Conservation (phyloP, 2,888 invertebrate species). For the Ferdinandea cuprea region DNA sequence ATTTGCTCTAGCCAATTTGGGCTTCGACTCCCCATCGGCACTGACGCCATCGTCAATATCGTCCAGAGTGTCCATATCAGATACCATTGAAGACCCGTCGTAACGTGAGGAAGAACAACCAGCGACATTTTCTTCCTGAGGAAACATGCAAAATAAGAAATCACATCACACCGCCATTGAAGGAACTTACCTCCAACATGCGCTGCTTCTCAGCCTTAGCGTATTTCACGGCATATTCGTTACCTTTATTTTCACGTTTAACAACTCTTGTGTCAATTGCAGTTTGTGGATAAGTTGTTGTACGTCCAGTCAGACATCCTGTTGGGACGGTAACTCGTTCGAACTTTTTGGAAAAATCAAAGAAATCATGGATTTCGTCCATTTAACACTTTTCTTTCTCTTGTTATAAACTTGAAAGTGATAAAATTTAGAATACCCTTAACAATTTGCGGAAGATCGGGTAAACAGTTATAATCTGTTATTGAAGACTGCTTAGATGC, state of each 20-base stretch:
- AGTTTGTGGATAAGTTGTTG: conserved; percentile 45
- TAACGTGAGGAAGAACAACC: background rate
- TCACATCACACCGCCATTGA: background rate
- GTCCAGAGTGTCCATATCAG: conserved; percentile 79
- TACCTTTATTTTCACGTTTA: conserved; percentile 78
- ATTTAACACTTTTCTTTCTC: conserved; percentile 67
- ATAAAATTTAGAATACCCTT: too few relatives aligned
- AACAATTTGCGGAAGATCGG: too few relatives aligned
- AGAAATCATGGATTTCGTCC: conserved; percentile 81
- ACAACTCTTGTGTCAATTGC: conserved; percentile 72
- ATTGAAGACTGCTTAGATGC: too few relatives aligned
- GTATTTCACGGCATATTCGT: conserved; percentile 77
- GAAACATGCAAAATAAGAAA: background rate
- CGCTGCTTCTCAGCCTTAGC: conserved; percentile 77
- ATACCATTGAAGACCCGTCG: conserved; percentile 38
- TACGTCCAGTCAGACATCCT: conserved; percentile 75
- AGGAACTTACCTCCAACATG: conserved; percentile 77
- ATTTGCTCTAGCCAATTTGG: conserved; percentile 75
- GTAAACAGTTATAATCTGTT: too few relatives aligned
- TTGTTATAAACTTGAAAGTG: background rate
- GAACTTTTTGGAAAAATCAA: conserved; percentile 81
- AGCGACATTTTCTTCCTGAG: conserved; percentile 45
- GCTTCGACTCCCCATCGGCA: conserved; percentile 50
- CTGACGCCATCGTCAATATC: conserved; percentile 76
- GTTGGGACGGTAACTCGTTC: conserved; percentile 75